Conservation (phyloP, 2,797 vertebrate species). For the Mormyrops boulengeri region DNA sequence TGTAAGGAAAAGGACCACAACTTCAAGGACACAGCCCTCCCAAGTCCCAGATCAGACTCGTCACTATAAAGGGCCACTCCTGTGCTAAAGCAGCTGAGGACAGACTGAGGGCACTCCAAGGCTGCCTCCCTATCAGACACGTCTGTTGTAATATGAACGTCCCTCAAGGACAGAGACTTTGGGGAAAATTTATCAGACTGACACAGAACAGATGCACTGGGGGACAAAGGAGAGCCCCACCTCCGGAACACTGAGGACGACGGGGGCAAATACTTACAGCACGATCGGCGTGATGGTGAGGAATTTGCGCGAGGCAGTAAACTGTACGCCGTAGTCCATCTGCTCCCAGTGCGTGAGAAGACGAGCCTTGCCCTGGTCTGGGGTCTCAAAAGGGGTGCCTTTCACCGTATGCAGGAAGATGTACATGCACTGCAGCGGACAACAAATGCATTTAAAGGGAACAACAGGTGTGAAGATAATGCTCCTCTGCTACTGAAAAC, state of each 20-base stretch:
- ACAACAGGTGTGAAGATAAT: neutral
- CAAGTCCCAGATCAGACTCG: neutral
- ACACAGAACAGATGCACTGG: neutral
- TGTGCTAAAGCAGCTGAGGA: neutral
- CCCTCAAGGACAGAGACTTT: neutral
- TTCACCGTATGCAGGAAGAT: slow-evolving; percentile 93
- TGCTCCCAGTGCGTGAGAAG: slow-evolving; percentile 96
- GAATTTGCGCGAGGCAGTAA: slow-evolving; percentile 92
- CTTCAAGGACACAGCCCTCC: neutral
- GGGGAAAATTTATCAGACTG: neutral
- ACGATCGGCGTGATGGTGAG: slow-evolving; percentile 94
- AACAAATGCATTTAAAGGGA: slow-evolving; percentile 5
- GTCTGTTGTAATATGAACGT: neutral
- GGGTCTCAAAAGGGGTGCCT: slow-evolving; percentile 93
- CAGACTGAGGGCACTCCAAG: neutral
- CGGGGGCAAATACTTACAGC: slow-evolving; percentile 68
- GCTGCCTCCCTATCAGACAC: no score
- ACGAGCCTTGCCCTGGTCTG: slow-evolving; percentile 90
- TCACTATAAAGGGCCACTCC: neutral
- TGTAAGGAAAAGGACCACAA: neutral
- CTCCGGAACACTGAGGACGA: neutral
- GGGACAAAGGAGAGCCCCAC: neutral
- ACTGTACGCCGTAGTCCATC: slow-evolving; percentile 97
- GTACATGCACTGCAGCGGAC: slow-evolving; percentile 81
- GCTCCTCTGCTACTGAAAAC: neutral